phyloP scores from a whole-genome alignment of 1,140 invertebrate species.

The Cecropterus lyciades region DNA sequence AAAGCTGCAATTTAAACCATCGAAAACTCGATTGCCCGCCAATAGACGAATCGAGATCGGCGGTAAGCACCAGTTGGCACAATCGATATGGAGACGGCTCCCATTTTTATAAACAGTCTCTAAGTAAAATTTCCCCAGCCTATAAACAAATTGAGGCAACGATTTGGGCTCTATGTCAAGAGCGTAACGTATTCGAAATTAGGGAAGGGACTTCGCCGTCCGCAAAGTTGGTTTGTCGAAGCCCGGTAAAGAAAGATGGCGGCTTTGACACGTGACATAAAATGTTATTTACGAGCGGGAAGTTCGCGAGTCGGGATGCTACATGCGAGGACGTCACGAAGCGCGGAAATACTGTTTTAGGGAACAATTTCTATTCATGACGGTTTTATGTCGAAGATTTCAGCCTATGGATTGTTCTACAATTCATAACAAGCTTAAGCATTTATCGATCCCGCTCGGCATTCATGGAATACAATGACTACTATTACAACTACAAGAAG shows the following conservation, averaged over 20 bases:
- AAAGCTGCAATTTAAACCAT: conserved; percentile 58
- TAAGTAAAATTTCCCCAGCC: conserved; percentile 48
- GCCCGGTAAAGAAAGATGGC: conserved; percentile 67
- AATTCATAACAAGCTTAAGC: conserved; percentile 27
- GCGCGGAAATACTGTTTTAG: conserved; percentile 64
- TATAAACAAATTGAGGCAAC: conserved; percentile 39
- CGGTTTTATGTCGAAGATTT: conserved; percentile 59
- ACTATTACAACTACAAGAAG: conserved; percentile 25
- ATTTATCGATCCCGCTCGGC: conserved; percentile 29
- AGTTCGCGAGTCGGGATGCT: conserved; percentile 71
- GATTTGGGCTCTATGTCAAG: conserved; percentile 60
- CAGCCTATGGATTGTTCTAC: conserved; percentile 31
- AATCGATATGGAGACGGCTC: conserved; percentile 72
- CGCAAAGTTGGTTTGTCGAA: conserved; percentile 48
- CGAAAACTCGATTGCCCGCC: conserved; percentile 64
- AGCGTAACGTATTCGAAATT: conserved; percentile 49
- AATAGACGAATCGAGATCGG: conserved; percentile 73
- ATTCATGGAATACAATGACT: conserved; percentile 33
- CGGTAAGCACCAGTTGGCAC: conserved; percentile 79
- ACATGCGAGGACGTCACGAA: conserved; percentile 78
- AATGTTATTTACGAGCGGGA: conserved; percentile 73
- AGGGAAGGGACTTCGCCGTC: conserved; percentile 36
- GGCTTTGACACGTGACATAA: conserved; percentile 77
- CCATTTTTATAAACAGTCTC: conserved; percentile 57
- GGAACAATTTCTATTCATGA: conserved; percentile 75